phyloP scores from a whole-genome alignment of 2,797 vertebrate genomes.

The Brotula barbata region DNA sequence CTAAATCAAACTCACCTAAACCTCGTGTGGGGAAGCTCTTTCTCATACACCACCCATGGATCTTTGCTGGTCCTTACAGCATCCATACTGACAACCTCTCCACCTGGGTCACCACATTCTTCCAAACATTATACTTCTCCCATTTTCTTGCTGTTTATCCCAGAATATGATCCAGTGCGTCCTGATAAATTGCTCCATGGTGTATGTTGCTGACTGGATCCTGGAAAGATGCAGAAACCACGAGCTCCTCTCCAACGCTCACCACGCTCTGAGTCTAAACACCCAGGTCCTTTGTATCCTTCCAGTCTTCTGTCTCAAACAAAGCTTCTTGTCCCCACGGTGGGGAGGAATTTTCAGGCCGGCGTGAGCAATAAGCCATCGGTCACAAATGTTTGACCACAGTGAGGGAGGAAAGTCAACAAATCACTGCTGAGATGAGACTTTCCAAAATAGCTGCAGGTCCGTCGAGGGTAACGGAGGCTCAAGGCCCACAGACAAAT shows the following conservation, averaged over 20 bases:
- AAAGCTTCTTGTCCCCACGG: slow-evolving; percentile 43
- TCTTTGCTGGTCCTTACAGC: slow-evolving; percentile 29
- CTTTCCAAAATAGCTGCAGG: slow-evolving; percentile 31
- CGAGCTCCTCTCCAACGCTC: slow-evolving; percentile 3
- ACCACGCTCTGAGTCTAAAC: slow-evolving; percentile 21
- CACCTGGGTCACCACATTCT: neutral
- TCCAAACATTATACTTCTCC: neutral
- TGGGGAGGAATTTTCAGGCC: slow-evolving; percentile 54
- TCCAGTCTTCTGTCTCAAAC: slow-evolving; percentile 44
- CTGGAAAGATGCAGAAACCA: neutral
- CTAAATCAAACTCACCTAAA: slow-evolving; percentile 62
- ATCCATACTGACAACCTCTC: slow-evolving; percentile 45
- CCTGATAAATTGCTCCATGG: neutral
- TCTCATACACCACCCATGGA: slow-evolving; percentile 68
- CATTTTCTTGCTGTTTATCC: slow-evolving; percentile 2
- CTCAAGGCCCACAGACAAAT: slow-evolving; percentile 14
- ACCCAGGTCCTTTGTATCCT: slow-evolving; percentile 35
- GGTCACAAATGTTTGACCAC: slow-evolving; percentile 50
- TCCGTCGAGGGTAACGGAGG: slow-evolving; percentile 37
- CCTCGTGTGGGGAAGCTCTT: slow-evolving; percentile 63
- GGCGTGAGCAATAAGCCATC: slow-evolving; percentile 29
- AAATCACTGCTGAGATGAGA: slow-evolving; percentile 24
- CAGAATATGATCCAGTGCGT: neutral
- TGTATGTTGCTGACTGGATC: neutral
- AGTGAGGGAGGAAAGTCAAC: slow-evolving; percentile 43